Percentiles rank a stretch among this genome's conserved stretches.
phyloP scores from a whole-genome alignment of 2,797 vertebrate genomes.

The Leptodactylus fallax region DNA sequence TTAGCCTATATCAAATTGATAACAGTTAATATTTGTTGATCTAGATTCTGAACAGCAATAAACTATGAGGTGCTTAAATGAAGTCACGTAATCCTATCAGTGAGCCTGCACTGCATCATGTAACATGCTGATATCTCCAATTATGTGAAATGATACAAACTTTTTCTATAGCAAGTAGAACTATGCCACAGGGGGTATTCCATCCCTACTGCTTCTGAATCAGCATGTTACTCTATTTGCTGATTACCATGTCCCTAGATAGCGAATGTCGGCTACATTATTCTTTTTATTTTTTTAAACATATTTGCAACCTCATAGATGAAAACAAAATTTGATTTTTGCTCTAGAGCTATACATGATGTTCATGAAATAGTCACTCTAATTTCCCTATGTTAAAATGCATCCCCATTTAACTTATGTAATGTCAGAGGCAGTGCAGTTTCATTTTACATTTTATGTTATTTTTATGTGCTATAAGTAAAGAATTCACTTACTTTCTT shows the following conservation, averaged over 20 bases:
- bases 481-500: conserved; percentile 29
- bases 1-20: background rate
- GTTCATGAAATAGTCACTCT: conserved; percentile 32
- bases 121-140: conserved; percentile 63
- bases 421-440: conserved; percentile 10
- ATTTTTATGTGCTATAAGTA: conserved; percentile 44
- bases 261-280: conserved; percentile 45
- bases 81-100: conserved; percentile 50
- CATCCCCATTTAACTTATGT: conserved; percentile 23
- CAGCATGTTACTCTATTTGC: conserved; percentile 61
- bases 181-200: conserved; percentile 59
- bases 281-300: conserved; percentile 39
- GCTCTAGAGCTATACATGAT: conserved; percentile 37
- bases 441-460: conserved; percentile 37
- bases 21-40: background rate
- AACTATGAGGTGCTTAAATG: conserved; percentile 40
- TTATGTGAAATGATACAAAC: conserved; percentile 63
- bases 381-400: conserved; percentile 35
- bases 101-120: conserved; percentile 56
- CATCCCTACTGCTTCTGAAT: conserved; percentile 61
- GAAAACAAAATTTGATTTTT: conserved; percentile 53
- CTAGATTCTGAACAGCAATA: conserved; percentile 18
- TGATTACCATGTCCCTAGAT: conserved; percentile 53
- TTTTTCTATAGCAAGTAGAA: conserved; percentile 59
- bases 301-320: conserved; percentile 51